Evolutionary conservation across 2,888 invertebrate species (phyloP).

Genomic region (Standfussiana lucernea): DNA sequence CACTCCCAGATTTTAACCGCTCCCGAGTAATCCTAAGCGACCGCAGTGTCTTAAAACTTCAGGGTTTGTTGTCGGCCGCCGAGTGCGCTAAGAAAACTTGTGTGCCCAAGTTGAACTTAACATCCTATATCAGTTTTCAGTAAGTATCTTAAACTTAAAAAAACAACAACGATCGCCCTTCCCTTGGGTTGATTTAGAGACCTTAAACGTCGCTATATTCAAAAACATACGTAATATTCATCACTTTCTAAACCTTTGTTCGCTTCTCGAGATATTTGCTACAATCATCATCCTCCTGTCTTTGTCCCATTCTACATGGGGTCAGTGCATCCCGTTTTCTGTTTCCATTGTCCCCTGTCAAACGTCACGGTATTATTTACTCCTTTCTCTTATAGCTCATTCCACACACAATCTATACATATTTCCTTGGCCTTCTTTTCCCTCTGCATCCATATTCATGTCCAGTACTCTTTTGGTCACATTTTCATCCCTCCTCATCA

Average conservation of each 20-base stretch:
- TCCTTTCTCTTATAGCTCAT: neutral
- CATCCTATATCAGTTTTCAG: conserved; percentile 48
- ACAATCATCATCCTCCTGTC: neutral
- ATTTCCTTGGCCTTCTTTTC: neutral
- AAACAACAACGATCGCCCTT: no score
- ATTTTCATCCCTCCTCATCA: no score
- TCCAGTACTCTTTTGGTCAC: no score
- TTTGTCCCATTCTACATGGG: neutral
- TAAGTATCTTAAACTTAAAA: conserved; percentile 49
- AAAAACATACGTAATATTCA: neutral
- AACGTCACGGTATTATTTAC: no score
- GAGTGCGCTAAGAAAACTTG: conserved; percentile 70
- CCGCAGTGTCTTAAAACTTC: conserved; percentile 60
- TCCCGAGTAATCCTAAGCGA: conserved; percentile 71
- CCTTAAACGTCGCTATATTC: neutral
- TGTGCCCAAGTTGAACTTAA: conserved; percentile 63
- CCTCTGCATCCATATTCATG: no score
- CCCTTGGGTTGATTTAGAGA: neutral
- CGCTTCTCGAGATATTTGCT: neutral
- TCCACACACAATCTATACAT: neutral
- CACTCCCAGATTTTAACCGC: conserved; percentile 39
- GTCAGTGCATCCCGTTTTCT: neutral
- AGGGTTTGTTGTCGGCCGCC: conserved; percentile 61
- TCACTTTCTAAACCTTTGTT: neutral
- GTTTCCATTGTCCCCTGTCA: no score